phyloP scores from a whole-genome alignment of 1,140 invertebrate genomes.

The Bombus waltoni region DNA sequence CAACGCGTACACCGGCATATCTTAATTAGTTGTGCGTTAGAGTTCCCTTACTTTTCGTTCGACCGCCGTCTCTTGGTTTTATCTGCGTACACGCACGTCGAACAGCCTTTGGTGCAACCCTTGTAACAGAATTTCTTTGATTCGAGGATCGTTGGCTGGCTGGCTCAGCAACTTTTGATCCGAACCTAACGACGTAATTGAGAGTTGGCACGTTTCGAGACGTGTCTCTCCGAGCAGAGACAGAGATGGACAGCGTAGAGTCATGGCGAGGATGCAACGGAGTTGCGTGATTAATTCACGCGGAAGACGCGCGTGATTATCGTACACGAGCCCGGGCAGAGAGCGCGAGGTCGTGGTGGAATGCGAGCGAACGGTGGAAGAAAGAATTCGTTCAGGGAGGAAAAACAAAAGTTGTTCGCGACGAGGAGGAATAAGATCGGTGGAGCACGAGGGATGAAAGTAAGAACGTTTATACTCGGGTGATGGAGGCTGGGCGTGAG shows the following conservation, averaged over 20 bases:
- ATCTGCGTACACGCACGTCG: not conserved
- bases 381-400: not conserved
- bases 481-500: conserved; percentile 71
- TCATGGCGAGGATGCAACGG: not conserved
- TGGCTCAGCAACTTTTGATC: not conserved
- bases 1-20: not conserved
- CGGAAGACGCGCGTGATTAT: conserved; percentile 19
- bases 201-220: too few relatives aligned
- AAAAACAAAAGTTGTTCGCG: conserved; percentile 17
- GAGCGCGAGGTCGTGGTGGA: conserved; percentile 12
- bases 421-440: conserved; percentile 6
- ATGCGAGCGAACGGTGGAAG: not conserved
- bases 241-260: not conserved
- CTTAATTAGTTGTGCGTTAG: conserved; percentile 29
- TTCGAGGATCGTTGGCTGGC: not conserved
- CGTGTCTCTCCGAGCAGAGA: not conserved
- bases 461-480: conserved; percentile 55
- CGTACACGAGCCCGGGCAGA: not conserved
- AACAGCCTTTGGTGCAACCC: not conserved
- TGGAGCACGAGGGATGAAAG: conserved; percentile 13
- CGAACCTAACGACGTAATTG: not conserved
- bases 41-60: not conserved
- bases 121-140: not conserved
- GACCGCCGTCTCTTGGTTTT: not conserved
- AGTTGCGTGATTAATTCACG: conserved; percentile 47